Percentiles rank a stretch among this genome's conserved stretches.
Evolutionary conservation across 2,113 vertebrate genomes (phyloP).

Genomic region (Elachura formosa): DNA sequence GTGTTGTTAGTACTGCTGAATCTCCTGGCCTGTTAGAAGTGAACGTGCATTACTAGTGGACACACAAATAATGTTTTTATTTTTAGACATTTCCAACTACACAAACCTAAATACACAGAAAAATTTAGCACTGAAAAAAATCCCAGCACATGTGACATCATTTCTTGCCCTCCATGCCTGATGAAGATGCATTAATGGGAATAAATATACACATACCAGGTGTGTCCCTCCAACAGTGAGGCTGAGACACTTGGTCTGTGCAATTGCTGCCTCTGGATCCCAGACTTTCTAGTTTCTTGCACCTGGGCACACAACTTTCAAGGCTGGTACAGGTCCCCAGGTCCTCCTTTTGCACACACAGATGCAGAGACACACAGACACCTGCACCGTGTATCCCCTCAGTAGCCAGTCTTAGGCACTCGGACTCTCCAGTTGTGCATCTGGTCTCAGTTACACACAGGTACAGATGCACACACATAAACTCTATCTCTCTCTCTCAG

Average conservation of each 20-base stretch:
- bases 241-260: accelerated
- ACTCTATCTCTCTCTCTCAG: no score
- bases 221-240: accelerated
- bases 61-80: not conserved
- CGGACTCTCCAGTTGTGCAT: not conserved
- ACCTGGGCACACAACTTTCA: not conserved
- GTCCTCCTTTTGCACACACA: not conserved
- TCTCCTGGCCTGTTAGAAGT: not conserved
- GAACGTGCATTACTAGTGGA: not conserved
- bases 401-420: not conserved
- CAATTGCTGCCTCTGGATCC: not conserved
- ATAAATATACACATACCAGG: not conserved
- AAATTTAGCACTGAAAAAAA: not conserved
- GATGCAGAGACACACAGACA: not conserved
- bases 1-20: not conserved
- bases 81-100: not conserved
- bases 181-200: not conserved
- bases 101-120: not conserved
- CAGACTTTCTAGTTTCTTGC: not conserved
- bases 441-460: not conserved
- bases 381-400: not conserved
- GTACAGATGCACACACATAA: no score
- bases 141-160: not conserved
- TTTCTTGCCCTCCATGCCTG: not conserved
- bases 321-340: not conserved